Percentiles rank a stretch among this genome's conserved stretches.
Evolutionary conservation across 1,140 invertebrate species (phyloP).

Genomic region (Trachelipus rathkii): DNA sequence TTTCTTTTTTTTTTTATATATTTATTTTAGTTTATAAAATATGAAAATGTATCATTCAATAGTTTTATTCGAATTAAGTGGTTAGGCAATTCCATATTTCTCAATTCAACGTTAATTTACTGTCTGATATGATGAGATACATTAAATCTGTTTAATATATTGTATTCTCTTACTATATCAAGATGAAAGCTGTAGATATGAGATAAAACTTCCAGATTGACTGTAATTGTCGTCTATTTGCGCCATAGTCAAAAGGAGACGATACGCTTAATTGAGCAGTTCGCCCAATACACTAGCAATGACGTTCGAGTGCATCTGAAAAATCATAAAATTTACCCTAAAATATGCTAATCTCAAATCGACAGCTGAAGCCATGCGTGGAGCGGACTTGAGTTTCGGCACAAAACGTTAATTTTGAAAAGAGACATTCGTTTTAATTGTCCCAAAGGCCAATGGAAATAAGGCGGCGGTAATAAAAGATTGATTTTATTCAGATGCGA

Average conservation of each 20-base stretch:
- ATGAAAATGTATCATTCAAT: no score
- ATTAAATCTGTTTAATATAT: no score
- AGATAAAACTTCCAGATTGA: background rate
- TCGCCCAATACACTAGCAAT: background rate
- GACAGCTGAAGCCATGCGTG: conserved; percentile 8
- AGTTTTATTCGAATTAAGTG: no score
- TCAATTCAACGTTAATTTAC: no score
- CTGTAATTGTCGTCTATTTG: background rate
- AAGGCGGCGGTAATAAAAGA: conserved; percentile 9
- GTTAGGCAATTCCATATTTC: no score
- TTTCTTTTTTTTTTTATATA: no score
- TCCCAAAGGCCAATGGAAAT: conserved; percentile 11
- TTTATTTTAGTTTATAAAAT: no score
- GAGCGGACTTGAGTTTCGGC: background rate
- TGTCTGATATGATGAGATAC: no score
- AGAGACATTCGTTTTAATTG: conserved; percentile 10
- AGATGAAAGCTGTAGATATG: background rate
- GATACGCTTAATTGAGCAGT: conserved; percentile 9
- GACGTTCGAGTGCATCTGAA: background rate
- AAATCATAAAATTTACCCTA: conserved; percentile 10
- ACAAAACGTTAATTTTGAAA: conserved; percentile 8
- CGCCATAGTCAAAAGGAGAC: background rate
- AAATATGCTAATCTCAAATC: conserved; percentile 9
- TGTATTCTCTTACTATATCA: no score
- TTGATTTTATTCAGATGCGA: conserved; percentile 13